Evolutionary conservation across 2,888 invertebrate genomes (phyloP), one percentile per base, ranked within the genome.

Genomic region (Anarsia innoxiella): DNA sequence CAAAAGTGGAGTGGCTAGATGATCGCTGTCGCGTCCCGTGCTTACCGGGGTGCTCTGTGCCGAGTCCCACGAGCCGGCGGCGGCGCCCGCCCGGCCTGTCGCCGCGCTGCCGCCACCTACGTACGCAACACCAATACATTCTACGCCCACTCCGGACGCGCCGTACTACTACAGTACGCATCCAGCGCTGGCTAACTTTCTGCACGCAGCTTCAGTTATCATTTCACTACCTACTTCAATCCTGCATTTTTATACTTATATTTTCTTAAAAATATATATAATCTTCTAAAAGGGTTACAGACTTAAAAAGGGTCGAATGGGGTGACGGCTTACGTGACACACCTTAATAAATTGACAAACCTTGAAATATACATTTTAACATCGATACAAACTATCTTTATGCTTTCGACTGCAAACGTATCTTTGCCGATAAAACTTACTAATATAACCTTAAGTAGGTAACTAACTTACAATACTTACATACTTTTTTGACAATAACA

Each of bases 101-200:
- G 65, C 75, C 76, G 61, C 68, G 56, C 72, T 60, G 73, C 78
- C 75, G 77, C 82, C 83, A 83, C 83, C 83, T 83, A 83, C 78
- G 66, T 75, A 75, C 78, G 70, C 61, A 75, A 72, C 82, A 33
- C 33, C 37, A 43, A 38, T 38, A 37, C 39, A 37, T 39, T 40
- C 40, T 23, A 37, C 10, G 19, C 26, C 37, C 25, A n/a, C 8
- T 9, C 25, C 25, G n/a, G 2, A 9, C 5, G 25, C 8, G 25
- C 8, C 19, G 6, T 19, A 5, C 19, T 19, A 19, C 19, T 19
- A 19, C 19, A 6, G 19, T n/a, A 19, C 19, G 19, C 19, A 19
- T 6, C 19, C 19, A 19, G 6, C 19, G 6, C 19, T 19, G 19
- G 3, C 19, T 6, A 5, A 19, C 19, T 19, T 19, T 19, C 19